Evolutionary conservation across 2,113 vertebrate species (phyloP).

Genomic region (Cavia aperea): DNA sequence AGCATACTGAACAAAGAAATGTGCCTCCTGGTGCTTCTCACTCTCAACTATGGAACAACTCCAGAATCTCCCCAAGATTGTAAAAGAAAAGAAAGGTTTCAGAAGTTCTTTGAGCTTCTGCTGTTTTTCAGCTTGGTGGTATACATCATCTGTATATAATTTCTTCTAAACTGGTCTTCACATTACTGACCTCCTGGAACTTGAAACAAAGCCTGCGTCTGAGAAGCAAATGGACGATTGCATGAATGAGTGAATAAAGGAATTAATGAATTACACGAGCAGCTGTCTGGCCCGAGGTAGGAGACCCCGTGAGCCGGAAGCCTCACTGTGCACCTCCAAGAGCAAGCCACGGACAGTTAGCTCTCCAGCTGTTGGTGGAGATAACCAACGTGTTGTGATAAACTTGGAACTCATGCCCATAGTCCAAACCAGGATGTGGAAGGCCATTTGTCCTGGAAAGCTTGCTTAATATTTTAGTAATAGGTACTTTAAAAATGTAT

Average conservation of each 20-base stretch:
- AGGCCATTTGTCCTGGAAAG: background rate
- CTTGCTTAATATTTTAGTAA: slow-evolving; percentile 41
- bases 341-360: fast-evolving
- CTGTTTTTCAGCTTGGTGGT: background rate
- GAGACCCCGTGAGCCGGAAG: background rate
- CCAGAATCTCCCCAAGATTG: background rate
- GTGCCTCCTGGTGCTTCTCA: background rate
- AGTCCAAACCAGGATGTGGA: background rate
- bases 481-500: slow-evolving; percentile 2
- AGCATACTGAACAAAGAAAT: background rate
- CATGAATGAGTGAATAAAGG: background rate
- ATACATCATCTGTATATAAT: fast-evolving
- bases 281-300: background rate
- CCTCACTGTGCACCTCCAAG: fast-evolving
- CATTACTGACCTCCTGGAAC: background rate
- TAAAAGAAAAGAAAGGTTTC: background rate
- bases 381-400: background rate
- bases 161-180: background rate
- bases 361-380: background rate
- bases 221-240: background rate
- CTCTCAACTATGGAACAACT: fast-evolving
- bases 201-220: background rate
- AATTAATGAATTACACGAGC: fast-evolving
- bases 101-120: background rate
- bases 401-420: background rate